Conservation (phyloP, 2,888 invertebrate genomes). For the Bombylius major region DNA sequence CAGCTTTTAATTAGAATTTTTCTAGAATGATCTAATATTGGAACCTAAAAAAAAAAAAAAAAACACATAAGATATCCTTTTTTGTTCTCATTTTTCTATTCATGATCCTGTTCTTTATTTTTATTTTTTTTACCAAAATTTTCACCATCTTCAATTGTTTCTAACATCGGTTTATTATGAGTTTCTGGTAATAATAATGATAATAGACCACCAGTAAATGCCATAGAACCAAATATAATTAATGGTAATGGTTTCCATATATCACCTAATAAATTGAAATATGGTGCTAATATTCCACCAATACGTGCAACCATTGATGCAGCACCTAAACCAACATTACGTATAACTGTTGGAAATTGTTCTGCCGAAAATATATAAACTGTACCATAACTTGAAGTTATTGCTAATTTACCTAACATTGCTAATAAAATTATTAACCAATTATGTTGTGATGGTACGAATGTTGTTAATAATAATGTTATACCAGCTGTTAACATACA, state of each 20-base stretch:
- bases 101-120: background rate
- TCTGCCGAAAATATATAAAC: slow-evolving; percentile 62
- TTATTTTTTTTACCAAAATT: slow-evolving; percentile 40
- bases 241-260: slow-evolving; percentile 55
- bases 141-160: slow-evolving; percentile 72
- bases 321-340: slow-evolving; percentile 77
- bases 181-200: slow-evolving; percentile 69
- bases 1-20: too few relatives aligned
- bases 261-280: slow-evolving; percentile 54
- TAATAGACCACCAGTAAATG: slow-evolving; percentile 56
- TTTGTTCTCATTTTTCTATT: background rate
- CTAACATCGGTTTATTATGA: slow-evolving; percentile 58
- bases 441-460: slow-evolving; percentile 42
- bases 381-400: slow-evolving; percentile 60
- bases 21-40: too few relatives aligned
- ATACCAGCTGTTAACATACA: slow-evolving; percentile 53
- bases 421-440: slow-evolving; percentile 48
- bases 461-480: slow-evolving; percentile 44
- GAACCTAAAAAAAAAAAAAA: too few relatives aligned
- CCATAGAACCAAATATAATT: slow-evolving; percentile 56
- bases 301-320: slow-evolving; percentile 78
- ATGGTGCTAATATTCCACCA: slow-evolving; percentile 56
- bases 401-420: slow-evolving; percentile 59
- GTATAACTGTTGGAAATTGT: slow-evolving; percentile 61
- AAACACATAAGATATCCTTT: too few relatives aligned